Evolutionary conservation across 2,888 invertebrate genomes (phyloP), one percentile per base, ranked within the genome.

Genomic region (Cerastis leucographa): DNA sequence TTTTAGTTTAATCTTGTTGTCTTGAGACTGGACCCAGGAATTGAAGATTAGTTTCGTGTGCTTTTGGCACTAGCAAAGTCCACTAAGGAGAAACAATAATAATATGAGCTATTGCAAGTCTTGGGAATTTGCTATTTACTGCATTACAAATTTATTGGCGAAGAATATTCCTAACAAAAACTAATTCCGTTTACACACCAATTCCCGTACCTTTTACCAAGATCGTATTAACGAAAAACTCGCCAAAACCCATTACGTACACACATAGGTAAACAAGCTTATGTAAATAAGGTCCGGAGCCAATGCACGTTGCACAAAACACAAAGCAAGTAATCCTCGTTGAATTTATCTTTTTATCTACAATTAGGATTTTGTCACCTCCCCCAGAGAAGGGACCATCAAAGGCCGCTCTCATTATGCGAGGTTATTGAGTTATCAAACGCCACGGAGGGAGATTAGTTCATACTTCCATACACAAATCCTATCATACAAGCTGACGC

Each of bases 401-500:
- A 96, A 97, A 96, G 96, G 96, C 94, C 94, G 92, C 91, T 92
- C 94, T 95, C 95, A 95, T 97, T 96, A 95, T 95, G 93, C 93
- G 92, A 92, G 92, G 93, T 95, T 96, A 96, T 97, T 97, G 96
- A 96, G 96, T 97, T 97, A 97, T 96, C 96, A 95, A 93, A 91
- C 93, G 90, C 91, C 91, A 91, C 92, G 92, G 92, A 94, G 96
- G 95, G 95, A 95, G 96, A 96, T 96, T 96, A 96, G 96, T 96
- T 95, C 96, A 96, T 96, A 96, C 96, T 96, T 95, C 96, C 96
- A 96, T 96, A 95, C 94, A 93, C 95, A 95, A 96, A 96, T 97
- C 97, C 95, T 94, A 97, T 97, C 97, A 97, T 92, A 95, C 97
- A 96, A 95, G 94, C 96, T 96, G 97, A 97, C 97, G 97, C 97